Base-by-base conservation (phyloP, 2,888 invertebrate species). In the Agrypnus murinus region DNA sequence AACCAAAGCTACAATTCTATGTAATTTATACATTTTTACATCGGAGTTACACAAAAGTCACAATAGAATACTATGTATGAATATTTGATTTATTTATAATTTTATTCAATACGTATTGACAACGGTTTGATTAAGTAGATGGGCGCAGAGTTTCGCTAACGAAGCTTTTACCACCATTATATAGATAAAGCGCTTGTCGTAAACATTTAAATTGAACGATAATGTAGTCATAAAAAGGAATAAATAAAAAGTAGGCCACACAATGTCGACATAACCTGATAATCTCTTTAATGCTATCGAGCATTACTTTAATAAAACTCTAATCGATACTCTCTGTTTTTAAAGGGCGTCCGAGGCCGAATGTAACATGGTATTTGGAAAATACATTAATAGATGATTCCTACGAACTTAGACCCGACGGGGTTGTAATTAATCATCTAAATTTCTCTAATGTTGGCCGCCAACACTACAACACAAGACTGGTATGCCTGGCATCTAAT, bases 401-500 rank as follows among this genome's bases (percentile, higher is more conserved):
- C 25, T 95, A 89, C 85, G 92, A 93, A 82, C 90, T 89, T 84
- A 89, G 89, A 48, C 82, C 86, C 31, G 92, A 93, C 77, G 92
- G 92, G 38, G 86, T 91, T 75, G 93, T 94, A 63, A 90, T 93
- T 81, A 95, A 95, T 87, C 92, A 92, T 78, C 88, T 95, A 79
- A 91, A 91, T 73, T 94, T 93, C 83, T 92, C 93, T 69, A 92
- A 91, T 83, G 90, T 96, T 77, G 93, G 93, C 34, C 87, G 95
- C 69, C 93, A 94, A 85, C 95, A 96, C 86, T 89, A 95, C 78
- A 93, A 95, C 85, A 90, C 93, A 69, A 89, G 94, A 80, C 92
- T 95, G 81, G 92, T 94, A 80, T 96, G 96, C 86, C 94, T 95
- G 86, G 95, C 96, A 25, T 92, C 92, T 80, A 96, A 96, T 85